Percentiles rank a stretch among this genome's conserved stretches.
Conservation (phyloP, 2,113 vertebrate species). For the Pseudorectes ferrugineus region DNA sequence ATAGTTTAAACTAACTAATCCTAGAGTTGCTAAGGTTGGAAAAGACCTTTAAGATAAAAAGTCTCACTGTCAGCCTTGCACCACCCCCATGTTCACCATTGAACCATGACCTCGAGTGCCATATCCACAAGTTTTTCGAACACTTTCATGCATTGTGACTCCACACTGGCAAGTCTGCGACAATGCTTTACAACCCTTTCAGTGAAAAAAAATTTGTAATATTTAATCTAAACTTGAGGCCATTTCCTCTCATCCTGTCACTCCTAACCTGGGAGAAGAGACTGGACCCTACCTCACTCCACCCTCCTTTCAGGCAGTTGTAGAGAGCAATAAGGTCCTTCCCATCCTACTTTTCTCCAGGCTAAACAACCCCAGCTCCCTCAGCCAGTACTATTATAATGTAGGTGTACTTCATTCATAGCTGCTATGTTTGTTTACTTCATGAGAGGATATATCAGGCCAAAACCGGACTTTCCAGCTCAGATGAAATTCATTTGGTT, state of each 20-base stretch:
- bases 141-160: neutral
- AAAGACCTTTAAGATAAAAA: neutral
- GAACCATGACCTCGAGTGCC: neutral
- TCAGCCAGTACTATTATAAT: neutral
- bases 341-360: neutral
- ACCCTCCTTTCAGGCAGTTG: neutral
- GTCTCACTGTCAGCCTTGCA: neutral
- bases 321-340: neutral
- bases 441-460: neutral
- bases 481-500: neutral
- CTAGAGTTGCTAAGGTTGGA: neutral
- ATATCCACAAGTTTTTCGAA: neutral
- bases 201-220: neutral
- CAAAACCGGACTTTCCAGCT: neutral
- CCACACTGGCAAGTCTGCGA: neutral
- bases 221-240: neutral
- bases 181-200: neutral
- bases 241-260: neutral
- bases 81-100: rapidly evolving
- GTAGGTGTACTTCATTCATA: neutral
- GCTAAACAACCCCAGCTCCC: neutral
- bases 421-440: neutral
- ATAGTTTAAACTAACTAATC: neutral
- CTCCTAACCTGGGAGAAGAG: neutral
- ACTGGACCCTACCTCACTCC: neutral